Conservation (phyloP, 2,888 invertebrate genomes). For the Acanthococcus lagerstroemiae region DNA sequence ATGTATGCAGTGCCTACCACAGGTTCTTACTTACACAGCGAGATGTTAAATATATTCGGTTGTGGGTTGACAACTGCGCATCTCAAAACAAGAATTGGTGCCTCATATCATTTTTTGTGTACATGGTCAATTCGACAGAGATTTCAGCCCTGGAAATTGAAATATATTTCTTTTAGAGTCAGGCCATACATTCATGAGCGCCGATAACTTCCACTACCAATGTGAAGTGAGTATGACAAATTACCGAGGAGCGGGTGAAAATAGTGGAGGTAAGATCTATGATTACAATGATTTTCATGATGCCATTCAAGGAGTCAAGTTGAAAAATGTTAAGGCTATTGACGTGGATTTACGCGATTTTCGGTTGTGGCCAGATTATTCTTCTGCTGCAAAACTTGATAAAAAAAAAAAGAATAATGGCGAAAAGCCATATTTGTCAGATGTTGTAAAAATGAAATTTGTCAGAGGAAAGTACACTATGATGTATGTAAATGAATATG, state of each 20-base stretch:
- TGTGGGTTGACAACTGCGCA: slow-evolving; percentile 38
- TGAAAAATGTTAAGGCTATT: neutral
- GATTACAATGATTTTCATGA: neutral
- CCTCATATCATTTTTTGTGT: neutral
- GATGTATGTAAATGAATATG: neutral
- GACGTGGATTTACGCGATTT: neutral
- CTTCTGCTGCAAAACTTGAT: neutral
- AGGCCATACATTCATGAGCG: slow-evolving; percentile 39
- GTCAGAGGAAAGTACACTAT: neutral
- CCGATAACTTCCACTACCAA: slow-evolving; percentile 39
- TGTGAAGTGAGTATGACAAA: slow-evolving; percentile 34
- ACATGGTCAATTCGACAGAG: neutral
- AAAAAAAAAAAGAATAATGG: neutral
- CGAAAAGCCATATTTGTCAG: neutral
- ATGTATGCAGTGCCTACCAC: slow-evolving; percentile 36
- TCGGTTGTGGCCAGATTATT: neutral
- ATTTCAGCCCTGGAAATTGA: neutral
- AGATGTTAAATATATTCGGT: slow-evolving; percentile 35
- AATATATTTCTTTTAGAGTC: slow-evolving; percentile 35
- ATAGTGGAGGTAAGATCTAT: neutral
- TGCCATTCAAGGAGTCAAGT: neutral
- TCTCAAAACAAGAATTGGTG: slow-evolving; percentile 31
- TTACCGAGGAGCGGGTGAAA: neutral
- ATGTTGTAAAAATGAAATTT: neutral
- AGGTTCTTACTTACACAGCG: slow-evolving; percentile 35